phyloP scores from a whole-genome alignment of 2,888 invertebrate genomes.

The Hyalella azteca region DNA sequence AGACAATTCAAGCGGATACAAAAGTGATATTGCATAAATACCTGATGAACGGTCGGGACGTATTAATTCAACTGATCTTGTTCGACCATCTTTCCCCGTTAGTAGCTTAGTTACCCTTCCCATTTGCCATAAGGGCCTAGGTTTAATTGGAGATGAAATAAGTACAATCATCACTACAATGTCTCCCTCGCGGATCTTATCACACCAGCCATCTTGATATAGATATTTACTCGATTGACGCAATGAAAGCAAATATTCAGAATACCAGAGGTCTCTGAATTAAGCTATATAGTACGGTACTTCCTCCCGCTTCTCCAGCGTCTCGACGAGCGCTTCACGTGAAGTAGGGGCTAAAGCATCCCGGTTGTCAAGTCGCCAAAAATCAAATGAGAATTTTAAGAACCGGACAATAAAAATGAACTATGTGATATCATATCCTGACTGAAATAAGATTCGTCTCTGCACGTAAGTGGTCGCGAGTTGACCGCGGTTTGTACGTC shows the following conservation, averaged over 20 bases:
- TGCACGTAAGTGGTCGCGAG: background rate
- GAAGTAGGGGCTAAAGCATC: background rate
- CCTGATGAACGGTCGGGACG: background rate
- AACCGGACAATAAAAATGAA: background rate
- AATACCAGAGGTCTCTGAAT: background rate
- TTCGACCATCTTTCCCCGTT: background rate
- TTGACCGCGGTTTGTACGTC: background rate
- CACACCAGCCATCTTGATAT: background rate
- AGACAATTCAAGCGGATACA: background rate
- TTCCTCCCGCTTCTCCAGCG: background rate
- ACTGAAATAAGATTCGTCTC: no score
- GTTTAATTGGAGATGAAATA: background rate
- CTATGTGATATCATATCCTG: no score
- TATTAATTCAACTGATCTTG: background rate
- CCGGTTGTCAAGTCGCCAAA: background rate
- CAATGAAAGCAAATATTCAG: background rate
- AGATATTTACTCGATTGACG: background rate
- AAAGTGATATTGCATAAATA: background rate
- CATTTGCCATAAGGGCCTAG: background rate
- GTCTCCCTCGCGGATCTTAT: background rate
- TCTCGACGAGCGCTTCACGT: background rate
- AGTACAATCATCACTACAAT: background rate
- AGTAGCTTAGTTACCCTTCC: background rate
- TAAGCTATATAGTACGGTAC: background rate
- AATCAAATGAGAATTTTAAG: background rate